Conservation (phyloP, 2,797 vertebrate species). For the Macropus fuliginosus region DNA sequence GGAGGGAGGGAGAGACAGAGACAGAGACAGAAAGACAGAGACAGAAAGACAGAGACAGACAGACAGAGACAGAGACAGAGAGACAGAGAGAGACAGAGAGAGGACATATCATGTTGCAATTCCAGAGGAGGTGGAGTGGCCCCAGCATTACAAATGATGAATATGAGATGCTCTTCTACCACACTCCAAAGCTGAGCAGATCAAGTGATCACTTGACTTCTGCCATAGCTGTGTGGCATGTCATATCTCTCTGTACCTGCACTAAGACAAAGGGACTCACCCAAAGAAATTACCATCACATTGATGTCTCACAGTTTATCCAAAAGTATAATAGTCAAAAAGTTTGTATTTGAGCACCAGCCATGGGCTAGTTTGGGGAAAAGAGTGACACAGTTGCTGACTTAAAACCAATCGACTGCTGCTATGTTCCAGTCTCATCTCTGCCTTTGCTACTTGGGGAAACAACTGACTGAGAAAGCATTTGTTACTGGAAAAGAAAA, state of each 20-base stretch:
- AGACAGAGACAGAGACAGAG: no score
- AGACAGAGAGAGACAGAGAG: no score
- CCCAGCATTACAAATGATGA: neutral
- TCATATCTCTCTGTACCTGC: neutral
- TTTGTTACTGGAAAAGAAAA: slow-evolving; percentile 46
- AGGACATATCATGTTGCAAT: neutral
- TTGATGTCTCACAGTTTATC: neutral
- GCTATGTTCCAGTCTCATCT: no score
- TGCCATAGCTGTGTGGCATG: neutral
- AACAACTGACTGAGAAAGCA: neutral
- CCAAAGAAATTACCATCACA: neutral
- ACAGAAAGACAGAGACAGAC: no score
- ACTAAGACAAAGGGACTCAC: neutral
- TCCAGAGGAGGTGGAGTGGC: neutral
- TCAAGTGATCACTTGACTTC: slow-evolving; percentile 17
- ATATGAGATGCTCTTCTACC: neutral
- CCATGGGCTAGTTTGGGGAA: neutral
- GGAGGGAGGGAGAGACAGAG: no score
- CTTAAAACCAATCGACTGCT: neutral
- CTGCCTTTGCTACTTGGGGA: neutral
- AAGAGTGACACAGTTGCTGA: neutral
- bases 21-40: no score
- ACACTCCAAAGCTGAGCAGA: neutral
- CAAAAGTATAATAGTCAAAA: neutral
- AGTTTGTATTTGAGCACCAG: neutral